Evolutionary conservation across 1,140 invertebrate genomes (phyloP).

Genomic region (Acromyrmex charruanus): DNA sequence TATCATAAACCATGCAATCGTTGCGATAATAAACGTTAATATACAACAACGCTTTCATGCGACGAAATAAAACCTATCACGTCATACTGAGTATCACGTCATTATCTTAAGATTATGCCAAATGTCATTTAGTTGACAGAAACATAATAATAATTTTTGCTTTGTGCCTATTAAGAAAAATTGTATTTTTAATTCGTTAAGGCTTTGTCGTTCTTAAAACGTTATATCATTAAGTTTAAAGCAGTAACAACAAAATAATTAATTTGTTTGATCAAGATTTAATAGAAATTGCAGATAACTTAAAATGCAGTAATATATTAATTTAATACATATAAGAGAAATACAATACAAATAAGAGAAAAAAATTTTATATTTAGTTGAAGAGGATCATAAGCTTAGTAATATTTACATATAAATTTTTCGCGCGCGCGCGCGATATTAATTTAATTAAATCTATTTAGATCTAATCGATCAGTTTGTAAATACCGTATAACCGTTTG

Average conservation of each 20-base stretch:
- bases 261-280: conserved; percentile 60
- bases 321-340: not conserved
- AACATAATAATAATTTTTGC: conserved; percentile 8
- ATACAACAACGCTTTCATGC: not conserved
- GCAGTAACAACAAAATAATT: conserved; percentile 25
- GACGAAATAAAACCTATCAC: conserved; percentile 26
- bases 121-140: not conserved
- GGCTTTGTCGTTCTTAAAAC: not conserved
- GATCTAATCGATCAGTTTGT: conserved; percentile 68
- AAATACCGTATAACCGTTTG: conserved; percentile 1
- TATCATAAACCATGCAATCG: conserved; percentile 49
- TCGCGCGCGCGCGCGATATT: too few relatives aligned
- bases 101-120: conserved; percentile 11
- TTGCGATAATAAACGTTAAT: conserved; percentile 44
- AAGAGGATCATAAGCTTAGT: too few relatives aligned
- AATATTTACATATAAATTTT: too few relatives aligned
- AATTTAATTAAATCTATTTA: conserved; percentile 35
- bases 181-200: not conserved
- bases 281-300: conserved; percentile 60
- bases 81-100: not conserved
- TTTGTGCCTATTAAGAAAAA: not conserved
- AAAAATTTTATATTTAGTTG: too few relatives aligned
- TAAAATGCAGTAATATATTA: conserved; percentile 64
- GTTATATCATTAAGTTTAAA: not conserved
- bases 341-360: too few relatives aligned